Base-by-base conservation (phyloP, 2,797 vertebrate species). In the Crax fasciolata region DNA sequence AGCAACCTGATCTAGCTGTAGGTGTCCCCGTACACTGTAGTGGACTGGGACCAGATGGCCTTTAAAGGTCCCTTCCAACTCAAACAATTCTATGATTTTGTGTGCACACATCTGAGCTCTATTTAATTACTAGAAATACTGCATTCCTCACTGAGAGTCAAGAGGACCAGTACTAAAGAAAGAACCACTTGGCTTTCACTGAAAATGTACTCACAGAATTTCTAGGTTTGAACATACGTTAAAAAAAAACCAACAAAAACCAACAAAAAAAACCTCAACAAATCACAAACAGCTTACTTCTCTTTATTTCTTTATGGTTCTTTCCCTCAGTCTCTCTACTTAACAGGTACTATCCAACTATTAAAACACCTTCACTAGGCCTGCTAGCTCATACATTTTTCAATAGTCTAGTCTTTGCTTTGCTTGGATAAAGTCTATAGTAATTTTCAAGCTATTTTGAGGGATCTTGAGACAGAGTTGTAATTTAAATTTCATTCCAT, bases 401-500 rank as follows among this genome's bases (percentile, higher is more conserved):
- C 68, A 88, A 44, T 41, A 75, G 84, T 24, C 71, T 49, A 90
- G 74, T 73, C 74, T 73, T 87, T 93, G 84, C 72, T 94, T 89
- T 95, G 54, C 77, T 94, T 91, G 83, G 91, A 91, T 44, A 79
- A 90, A 90, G 59, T 51, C 70, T 84, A 91, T 58, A 75, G 62
- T 79, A 86, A 95, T 95, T 95, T 95, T 73, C 90, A 48, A 70
- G 59, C 80, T 93, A 96, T 90, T 95, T 90, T 96, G 86, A 90
- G 88, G 0, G 5, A 91, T 73, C 58, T 81, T 10, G 10, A 90
- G 77, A 90, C 63, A 94, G 83, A 93, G 59, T 13, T 94, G 83
- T 67, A 90, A 93, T 94, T 96, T 93, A 84, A 82, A 87, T 82
- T 91, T 96, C 91, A 93, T 79, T 93, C 77, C 54, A 90, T 85